A percentile compares a stretch with the other conserved stretches of the same genome.
Conservation (phyloP, 2,888 invertebrate species). For the Notodonta ziczac region DNA sequence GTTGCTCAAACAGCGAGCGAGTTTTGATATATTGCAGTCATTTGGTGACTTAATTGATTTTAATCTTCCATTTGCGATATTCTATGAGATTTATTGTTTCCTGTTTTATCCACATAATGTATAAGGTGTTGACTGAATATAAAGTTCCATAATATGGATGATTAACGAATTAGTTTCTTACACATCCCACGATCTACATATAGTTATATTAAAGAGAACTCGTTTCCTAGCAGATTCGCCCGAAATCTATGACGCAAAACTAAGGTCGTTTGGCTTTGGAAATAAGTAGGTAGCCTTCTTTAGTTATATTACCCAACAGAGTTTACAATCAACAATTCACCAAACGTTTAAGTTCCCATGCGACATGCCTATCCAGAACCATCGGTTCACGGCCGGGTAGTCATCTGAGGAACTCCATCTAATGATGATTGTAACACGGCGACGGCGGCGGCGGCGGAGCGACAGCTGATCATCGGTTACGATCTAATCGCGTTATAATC, state of each 20-base stretch:
- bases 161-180: neutral
- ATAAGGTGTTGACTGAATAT: constrained; percentile 1
- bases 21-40: constrained; percentile 10
- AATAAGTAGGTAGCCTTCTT: no score
- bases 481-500: constrained; percentile 6
- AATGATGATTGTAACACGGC: neutral
- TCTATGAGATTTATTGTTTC: constrained; percentile 26
- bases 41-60: constrained; percentile 18
- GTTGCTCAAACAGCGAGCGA: constrained; percentile 6
- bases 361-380: neutral
- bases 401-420: constrained; percentile 1
- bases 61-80: constrained; percentile 18
- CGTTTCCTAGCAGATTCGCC: neutral
- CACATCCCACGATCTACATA: neutral
- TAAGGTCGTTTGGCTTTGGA: no score
- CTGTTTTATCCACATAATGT: constrained; percentile 3
- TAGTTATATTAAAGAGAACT: neutral
- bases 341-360: neutral
- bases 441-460: neutral
- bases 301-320: neutral
- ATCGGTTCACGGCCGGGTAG: neutral
- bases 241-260: no score
- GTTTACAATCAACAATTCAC: neutral
- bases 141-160: neutral
- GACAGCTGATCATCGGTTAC: neutral